Conservation (phyloP, 2,113 vertebrate species). For the Reinhardtius hippoglossoides region DNA sequence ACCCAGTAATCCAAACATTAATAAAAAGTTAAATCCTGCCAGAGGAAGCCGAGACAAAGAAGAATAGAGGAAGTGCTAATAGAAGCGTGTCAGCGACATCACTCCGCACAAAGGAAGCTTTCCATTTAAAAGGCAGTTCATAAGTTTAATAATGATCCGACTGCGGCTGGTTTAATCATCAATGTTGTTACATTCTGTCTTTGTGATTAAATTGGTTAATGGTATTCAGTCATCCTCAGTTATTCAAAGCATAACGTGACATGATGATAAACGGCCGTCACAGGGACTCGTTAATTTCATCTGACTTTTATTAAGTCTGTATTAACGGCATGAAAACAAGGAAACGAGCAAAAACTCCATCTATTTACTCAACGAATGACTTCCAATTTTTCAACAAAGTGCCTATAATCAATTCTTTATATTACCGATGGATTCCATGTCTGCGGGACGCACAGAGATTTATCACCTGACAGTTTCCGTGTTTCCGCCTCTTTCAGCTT, state of each 20-base stretch:
- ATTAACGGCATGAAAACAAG: too few species aligned
- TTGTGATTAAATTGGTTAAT: not conserved
- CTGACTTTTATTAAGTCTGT: too few species aligned
- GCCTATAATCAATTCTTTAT: not conserved
- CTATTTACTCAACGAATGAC: too few species aligned
- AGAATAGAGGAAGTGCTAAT: constrained; percentile 7
- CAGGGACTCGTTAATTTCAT: not conserved
- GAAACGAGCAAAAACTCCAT: too few species aligned
- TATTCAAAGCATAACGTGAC: not conserved
- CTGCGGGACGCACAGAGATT: not conserved
- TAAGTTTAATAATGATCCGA: not conserved
- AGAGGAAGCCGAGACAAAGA: constrained; percentile 45
- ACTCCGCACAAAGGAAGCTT: not conserved
- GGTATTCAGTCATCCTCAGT: not conserved
- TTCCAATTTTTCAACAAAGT: not conserved
- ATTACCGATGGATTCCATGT: not conserved
- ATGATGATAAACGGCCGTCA: not conserved
- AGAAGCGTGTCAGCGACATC: not conserved
- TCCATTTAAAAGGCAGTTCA: constrained; percentile 10
- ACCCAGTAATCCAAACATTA: constrained; percentile 62
- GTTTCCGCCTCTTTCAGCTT: not conserved
- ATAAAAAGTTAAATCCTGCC: constrained; percentile 60
- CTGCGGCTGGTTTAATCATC: constrained; percentile 15
- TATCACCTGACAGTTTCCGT: not conserved
- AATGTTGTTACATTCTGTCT: not conserved